phyloP scores from a whole-genome alignment of 64 coral and sea anemone species.

The Catalaphyllia jardinei region DNA sequence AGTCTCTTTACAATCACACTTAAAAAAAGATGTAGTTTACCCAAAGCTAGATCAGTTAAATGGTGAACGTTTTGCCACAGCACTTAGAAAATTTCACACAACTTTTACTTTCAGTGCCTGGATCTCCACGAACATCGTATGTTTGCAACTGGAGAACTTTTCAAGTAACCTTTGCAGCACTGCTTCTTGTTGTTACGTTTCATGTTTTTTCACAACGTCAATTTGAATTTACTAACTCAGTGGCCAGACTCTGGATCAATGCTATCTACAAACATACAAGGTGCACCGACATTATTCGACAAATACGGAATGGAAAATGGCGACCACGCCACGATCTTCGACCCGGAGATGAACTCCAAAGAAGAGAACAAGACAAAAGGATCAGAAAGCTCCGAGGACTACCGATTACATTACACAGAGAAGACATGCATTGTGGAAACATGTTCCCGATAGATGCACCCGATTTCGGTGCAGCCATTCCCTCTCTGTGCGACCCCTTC shows the following conservation, averaged over 20 bases:
- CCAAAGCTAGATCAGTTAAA: background rate
- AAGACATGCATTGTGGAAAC: slow-evolving; percentile 52
- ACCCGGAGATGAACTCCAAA: background rate
- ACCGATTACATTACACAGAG: slow-evolving; percentile 16
- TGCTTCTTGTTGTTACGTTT: background rate
- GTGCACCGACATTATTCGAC: background rate
- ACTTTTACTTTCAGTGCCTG: background rate
- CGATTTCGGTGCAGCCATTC: slow-evolving; percentile 29
- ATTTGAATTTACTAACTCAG: background rate
- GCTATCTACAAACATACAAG: background rate
- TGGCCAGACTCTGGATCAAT: background rate
- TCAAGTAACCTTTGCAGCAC: background rate
- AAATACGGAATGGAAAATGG: slow-evolving; percentile 33
- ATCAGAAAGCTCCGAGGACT: slow-evolving; percentile 59
- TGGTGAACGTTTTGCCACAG: background rate
- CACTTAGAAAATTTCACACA: background rate
- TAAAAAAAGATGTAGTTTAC: background rate
- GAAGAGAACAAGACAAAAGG: slow-evolving; percentile 6
- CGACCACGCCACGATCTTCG: background rate
- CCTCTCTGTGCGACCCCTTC: slow-evolving; percentile 24
- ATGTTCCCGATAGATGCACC: slow-evolving; percentile 43
- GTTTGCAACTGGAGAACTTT: background rate
- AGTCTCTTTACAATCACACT: background rate
- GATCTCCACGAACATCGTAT: background rate
- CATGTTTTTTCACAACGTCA: background rate